phyloP scores from a whole-genome alignment of 1,140 invertebrate genomes.

The Nasonia vitripennis region DNA sequence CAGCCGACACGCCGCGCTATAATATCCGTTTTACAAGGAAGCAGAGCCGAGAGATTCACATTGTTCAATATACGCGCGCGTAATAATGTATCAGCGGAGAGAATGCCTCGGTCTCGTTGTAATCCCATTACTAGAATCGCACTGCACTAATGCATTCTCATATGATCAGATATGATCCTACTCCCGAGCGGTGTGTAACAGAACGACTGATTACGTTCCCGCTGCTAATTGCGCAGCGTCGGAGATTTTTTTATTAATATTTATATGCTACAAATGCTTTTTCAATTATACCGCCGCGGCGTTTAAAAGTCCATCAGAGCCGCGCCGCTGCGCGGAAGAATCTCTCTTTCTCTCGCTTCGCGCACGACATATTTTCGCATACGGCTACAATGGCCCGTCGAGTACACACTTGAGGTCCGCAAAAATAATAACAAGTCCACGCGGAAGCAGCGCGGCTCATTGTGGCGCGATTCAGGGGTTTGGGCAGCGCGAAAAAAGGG shows the following conservation, averaged over 20 bases:
- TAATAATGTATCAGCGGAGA: background rate
- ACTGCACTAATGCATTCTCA: background rate
- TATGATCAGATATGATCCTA: background rate
- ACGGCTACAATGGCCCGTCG: background rate
- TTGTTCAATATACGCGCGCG: background rate
- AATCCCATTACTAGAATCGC: background rate
- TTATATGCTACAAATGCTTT: background rate
- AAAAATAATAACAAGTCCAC: background rate
- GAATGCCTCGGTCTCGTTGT: background rate
- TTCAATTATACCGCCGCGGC: background rate
- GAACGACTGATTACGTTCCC: background rate
- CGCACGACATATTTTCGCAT: background rate
- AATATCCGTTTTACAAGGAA: background rate
- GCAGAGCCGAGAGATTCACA: background rate
- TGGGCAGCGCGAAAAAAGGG: constrained; percentile 3
- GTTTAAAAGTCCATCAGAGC: background rate
- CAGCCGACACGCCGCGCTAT: background rate
- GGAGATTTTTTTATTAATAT: background rate
- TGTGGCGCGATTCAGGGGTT: background rate
- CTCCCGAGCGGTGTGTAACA: background rate
- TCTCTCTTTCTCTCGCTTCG: background rate
- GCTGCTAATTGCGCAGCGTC: background rate
- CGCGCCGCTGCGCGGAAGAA: background rate
- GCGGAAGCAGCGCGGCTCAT: background rate
- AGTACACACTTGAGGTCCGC: background rate